Evolutionary conservation across 2,797 vertebrate species (phyloP).

Genomic region (Euphonia xanthogaster): DNA sequence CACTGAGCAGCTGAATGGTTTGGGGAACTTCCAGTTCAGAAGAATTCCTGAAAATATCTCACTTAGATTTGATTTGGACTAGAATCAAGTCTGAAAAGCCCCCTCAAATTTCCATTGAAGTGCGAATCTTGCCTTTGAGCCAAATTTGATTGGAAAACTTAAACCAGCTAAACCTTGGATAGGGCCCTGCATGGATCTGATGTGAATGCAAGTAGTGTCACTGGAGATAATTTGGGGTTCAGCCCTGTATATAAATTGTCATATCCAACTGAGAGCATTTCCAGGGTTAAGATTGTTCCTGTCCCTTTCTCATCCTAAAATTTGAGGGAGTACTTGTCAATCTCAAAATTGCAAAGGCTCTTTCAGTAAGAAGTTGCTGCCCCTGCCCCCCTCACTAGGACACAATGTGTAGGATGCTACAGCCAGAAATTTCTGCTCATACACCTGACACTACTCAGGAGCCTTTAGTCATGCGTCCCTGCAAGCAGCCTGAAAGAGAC

Average conservation of each 20-base stretch:
- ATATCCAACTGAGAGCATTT: background rate
- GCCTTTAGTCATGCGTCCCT: background rate
- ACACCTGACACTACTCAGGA: background rate
- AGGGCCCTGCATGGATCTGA: background rate
- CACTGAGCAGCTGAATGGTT: conserved; percentile 65
- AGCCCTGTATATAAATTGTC: background rate
- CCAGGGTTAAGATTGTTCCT: background rate
- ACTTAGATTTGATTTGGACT: conserved; percentile 55
- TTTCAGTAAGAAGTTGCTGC: background rate
- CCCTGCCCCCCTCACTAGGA: rapidly evolving
- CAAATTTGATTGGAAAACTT: conserved; percentile 20
- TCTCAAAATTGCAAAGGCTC: background rate
- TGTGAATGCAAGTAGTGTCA: background rate
- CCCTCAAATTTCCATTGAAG: conserved; percentile 42
- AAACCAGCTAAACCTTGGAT: background rate
- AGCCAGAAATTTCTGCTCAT: background rate
- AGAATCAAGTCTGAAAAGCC: conserved; percentile 52
- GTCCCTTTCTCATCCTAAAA: background rate
- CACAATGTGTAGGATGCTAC: background rate
- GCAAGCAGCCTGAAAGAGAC: background rate
- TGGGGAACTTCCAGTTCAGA: conserved; percentile 67
- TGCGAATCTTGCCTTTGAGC: conserved; percentile 10
- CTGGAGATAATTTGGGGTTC: background rate
- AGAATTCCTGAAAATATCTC: conserved; percentile 68
- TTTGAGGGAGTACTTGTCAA: background rate